phyloP scores from a whole-genome alignment of 2,888 invertebrate species.

The Plebejus argus region DNA sequence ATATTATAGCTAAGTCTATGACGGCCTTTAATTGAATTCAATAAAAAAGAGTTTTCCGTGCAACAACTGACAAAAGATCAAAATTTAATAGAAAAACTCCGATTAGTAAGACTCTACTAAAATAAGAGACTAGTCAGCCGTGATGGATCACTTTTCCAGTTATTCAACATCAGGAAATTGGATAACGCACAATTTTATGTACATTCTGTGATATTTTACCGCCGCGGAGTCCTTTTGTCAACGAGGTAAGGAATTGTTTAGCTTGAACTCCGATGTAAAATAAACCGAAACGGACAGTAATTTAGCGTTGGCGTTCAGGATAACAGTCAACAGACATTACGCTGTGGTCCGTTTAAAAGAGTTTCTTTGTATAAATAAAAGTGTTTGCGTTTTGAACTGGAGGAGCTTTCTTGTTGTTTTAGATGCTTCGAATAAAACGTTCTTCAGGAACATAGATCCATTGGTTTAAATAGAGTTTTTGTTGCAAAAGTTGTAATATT shows the following conservation, averaged over 20 bases:
- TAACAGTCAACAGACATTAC: constrained; percentile 21
- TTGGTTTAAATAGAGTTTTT: not conserved
- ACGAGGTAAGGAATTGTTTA: too few relatives aligned
- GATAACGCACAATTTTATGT: constrained; percentile 32
- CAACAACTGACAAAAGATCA: too few relatives aligned
- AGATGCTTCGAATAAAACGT: not conserved
- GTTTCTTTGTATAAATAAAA: not conserved
- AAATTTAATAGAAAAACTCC: constrained; percentile 33
- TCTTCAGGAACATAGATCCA: not conserved
- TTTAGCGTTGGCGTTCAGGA: constrained; percentile 26
- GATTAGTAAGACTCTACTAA: constrained; percentile 32
- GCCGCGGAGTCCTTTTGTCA: too few relatives aligned
- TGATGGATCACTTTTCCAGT: constrained; percentile 40
- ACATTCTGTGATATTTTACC: too few relatives aligned
- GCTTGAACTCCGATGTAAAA: too few relatives aligned
- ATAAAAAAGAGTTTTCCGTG: too few relatives aligned
- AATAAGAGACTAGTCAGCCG: constrained; percentile 35
- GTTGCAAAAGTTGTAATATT: too few relatives aligned
- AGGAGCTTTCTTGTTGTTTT: not conserved
- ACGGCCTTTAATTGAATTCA: too few relatives aligned
- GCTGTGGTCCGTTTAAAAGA: not conserved
- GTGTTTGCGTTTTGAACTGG: not conserved
- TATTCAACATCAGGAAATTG: constrained; percentile 40
- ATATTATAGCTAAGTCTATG: too few relatives aligned
- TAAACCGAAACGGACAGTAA: constrained; percentile 1